A percentile compares a stretch with the other conserved stretches of the same genome.
Evolutionary conservation across 2,113 vertebrate species (phyloP).

Genomic region (Sminthopsis crassicaudata): DNA sequence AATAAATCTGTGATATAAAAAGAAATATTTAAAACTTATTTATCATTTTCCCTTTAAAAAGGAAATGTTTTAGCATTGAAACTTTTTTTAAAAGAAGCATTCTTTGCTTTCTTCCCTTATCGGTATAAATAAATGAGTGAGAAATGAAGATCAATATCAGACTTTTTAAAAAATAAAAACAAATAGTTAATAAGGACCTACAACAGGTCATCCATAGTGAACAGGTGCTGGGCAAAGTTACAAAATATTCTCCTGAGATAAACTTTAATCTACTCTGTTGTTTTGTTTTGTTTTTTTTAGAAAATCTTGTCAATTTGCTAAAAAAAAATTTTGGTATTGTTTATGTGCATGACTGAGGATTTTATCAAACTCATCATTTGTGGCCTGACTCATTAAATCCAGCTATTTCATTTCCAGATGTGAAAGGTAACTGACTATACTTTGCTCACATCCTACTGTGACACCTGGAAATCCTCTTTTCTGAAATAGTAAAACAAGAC

Average conservation of each 20-base stretch:
- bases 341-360: too few relatives aligned
- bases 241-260: neutral
- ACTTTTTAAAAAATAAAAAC: neutral
- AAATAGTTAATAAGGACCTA: neutral
- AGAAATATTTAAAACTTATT: neutral
- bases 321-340: neutral
- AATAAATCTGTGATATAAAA: neutral
- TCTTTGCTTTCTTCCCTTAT: neutral
- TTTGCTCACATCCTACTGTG: neutral
- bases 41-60: neutral
- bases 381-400: constrained; percentile 13
- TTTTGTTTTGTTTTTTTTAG: neutral
- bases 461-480: constrained; percentile 16
- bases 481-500: neutral
- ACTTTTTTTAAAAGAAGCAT: neutral
- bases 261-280: neutral
- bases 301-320: neutral
- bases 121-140: neutral
- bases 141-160: neutral
- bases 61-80: neutral
- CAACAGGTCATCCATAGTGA: neutral
- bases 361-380: neutral
- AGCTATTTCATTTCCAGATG: neutral
- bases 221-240: neutral
- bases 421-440: neutral